Evolutionary conservation across 2,888 invertebrate species (phyloP).

Genomic region (Orthonevra nobilis): DNA sequence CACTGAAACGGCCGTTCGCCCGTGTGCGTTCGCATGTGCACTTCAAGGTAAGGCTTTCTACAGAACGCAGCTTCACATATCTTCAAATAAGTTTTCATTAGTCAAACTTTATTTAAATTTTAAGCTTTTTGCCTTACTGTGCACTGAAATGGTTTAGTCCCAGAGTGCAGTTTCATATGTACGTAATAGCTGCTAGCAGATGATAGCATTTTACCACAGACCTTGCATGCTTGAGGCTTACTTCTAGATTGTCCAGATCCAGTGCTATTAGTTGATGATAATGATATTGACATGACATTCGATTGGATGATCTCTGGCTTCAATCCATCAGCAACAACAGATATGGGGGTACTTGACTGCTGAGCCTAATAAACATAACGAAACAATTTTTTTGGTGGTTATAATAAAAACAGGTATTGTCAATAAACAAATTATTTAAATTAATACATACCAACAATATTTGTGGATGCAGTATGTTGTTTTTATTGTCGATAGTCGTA

Average conservation of each 20-base stretch:
- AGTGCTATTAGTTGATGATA: conserved; percentile 68
- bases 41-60: conserved; percentile 89
- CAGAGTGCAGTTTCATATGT: conserved; percentile 91
- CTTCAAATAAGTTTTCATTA: conserved; percentile 74
- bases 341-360: conserved; percentile 71
- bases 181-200: conserved; percentile 90
- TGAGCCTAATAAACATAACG: conserved; percentile 68
- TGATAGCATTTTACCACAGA: conserved; percentile 88
- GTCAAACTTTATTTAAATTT: background rate
- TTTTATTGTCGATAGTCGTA: conserved; percentile 73
- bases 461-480: conserved; percentile 79
- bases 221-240: conserved; percentile 88
- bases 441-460: conserved; percentile 72
- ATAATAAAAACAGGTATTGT: background rate
- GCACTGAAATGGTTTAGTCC: conserved; percentile 90
- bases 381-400: background rate
- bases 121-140: too few species aligned
- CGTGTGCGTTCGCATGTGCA: conserved; percentile 84
- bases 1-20: conserved; percentile 82
- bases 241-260: conserved; percentile 81
- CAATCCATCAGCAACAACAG: conserved; percentile 72
- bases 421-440: background rate
- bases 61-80: conserved; percentile 89
- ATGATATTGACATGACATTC: conserved; percentile 71
- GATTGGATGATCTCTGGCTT: conserved; percentile 72